Evolutionary conservation across 2,888 invertebrate species (phyloP), one percentile per base, ranked within the genome.

Genomic region (Invenusta paracnida): DNA sequence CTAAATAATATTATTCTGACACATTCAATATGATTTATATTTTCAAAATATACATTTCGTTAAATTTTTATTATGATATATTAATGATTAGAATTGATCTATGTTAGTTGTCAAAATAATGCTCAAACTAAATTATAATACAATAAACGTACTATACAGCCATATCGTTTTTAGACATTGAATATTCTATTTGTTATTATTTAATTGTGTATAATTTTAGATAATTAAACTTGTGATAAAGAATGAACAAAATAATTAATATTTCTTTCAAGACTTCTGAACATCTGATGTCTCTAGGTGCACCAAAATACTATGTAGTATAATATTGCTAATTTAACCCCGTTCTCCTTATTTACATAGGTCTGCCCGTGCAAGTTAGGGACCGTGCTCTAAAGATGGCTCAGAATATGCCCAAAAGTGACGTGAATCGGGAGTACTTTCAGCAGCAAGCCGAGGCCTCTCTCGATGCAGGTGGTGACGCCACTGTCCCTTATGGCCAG

Each of bases 341-440:
- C n/a, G n/a, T n/a, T n/a, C n/a, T n/a, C n/a, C n/a, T n/a, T n/a
- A n/a, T n/a, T n/a, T n/a, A n/a, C n/a, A 13, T 73, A 93, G 93
- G 93, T 85, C 89, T 93, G 67, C 93, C 93, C n/a, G 93, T 93
- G 1, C 93, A 93, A 89, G 96, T 97, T 0, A 93, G 97, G 88
- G 97, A 97, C 92, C 94, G 95, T 83, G 96, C 96, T 0, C 92
- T 97, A 5, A 95, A 95, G 91, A 94, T 96, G 86, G 95, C 95
- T 90, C 96, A 89, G 82, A 82, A 95, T 89, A 93, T 97, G 89
- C 97, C 97, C 29, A 94, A 95, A 87, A 96, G 96, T 89, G 96
- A 96, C 91, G 96, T 97, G 0, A 98, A 97, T 91, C 96, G 96
- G 89, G 97, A 97, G 91, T 97, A 95, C 91, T 96, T 96, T 90